phyloP scores from a whole-genome alignment of 2,888 invertebrate species.

The Bembecia ichneumoniformis region DNA sequence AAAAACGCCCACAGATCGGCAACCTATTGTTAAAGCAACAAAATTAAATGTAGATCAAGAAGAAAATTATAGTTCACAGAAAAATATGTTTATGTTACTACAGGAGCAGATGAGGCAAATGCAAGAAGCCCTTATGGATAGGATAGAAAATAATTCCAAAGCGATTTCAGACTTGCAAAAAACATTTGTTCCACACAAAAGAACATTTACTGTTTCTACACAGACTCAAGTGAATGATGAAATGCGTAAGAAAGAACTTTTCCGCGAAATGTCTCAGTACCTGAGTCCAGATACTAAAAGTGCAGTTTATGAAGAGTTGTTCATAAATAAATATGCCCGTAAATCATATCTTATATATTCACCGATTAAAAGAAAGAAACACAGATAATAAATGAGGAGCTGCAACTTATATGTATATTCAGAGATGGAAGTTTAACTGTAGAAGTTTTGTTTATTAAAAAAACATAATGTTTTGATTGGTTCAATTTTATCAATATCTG shows the following conservation, averaged over 20 bases:
- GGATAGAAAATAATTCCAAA: slow-evolving; percentile 52
- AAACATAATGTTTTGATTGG: no score
- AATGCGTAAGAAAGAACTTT: slow-evolving; percentile 40
- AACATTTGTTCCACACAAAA: slow-evolving; percentile 9
- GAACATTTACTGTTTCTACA: slow-evolving; percentile 18
- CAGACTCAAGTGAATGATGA: slow-evolving; percentile 33
- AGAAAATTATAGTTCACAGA: slow-evolving; percentile 1
- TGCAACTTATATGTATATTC: no score
- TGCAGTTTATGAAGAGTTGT: slow-evolving; percentile 55
- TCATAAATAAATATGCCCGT: slow-evolving; percentile 36
- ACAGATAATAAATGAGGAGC: slow-evolving; percentile 16
- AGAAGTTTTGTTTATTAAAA: no score
- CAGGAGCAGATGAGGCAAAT: slow-evolving; percentile 47
- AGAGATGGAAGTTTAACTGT: no score
- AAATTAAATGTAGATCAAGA: slow-evolving; percentile 4
- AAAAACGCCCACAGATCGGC: slow-evolving; percentile 3
- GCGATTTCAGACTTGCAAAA: slow-evolving; percentile 40
- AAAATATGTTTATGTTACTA: neutral
- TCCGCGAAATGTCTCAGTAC: slow-evolving; percentile 50
- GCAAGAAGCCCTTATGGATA: slow-evolving; percentile 42
- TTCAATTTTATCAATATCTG: no score
- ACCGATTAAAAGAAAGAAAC: slow-evolving; percentile 26
- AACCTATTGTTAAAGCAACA: slow-evolving; percentile 9
- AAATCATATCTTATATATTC: neutral
- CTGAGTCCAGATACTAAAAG: slow-evolving; percentile 43